Base-by-base conservation (phyloP, 2,797 vertebrate species). In the Amazonetta brasiliensis region DNA sequence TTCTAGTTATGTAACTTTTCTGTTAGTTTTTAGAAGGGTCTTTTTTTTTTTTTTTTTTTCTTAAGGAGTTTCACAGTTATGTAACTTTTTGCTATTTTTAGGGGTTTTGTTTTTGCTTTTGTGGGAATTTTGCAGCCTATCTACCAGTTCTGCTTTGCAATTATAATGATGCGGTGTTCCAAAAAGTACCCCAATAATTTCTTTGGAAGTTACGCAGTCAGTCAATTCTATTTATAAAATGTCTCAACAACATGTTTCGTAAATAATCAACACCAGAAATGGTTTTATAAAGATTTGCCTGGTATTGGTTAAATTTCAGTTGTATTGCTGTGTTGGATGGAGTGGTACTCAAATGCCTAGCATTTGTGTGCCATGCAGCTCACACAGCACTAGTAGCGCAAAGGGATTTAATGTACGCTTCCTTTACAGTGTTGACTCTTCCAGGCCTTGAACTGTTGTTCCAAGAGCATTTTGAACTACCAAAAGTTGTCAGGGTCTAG, bases 401-500 rank as follows among this genome's bases (percentile, higher is more conserved):
- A 21, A 69, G 28, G 17, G 78, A 60, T 59, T 83, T 37, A 79
- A 83, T 20, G 3, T 7, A 31, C 3, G 14, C 8, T 37, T 75
- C 71, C 54, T 74, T 18, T 37, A 75, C 30, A 33, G 8, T 1
- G 8, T 28, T 33, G 31, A 22, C 17, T 41, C 33, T 81, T 55
- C 11, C 8, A 41, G 33, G 7, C 16, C 93, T 73, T 52, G 23
- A 33, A 23, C 12, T 71, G 22, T 35, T 66, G 33, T 56, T 73
- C 55, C 23, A 54, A 80, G 44, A 72, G 41, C 39, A 6, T 37
- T 81, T 43, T 12, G 30, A 81, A 37, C 66, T 94, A 30, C 8
- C 0, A 8, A 35, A 84, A 73, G 5, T 12, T 44, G 3, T 25
- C 1, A 0, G 18, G 50, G 9, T 16, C 9, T 35, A 43, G 50